These are phyloP conservation scores for Phaedon cochleariae DNA, from an alignment of 2,888 invertebrate genomes.

Conservation along the genomic window DNA sequence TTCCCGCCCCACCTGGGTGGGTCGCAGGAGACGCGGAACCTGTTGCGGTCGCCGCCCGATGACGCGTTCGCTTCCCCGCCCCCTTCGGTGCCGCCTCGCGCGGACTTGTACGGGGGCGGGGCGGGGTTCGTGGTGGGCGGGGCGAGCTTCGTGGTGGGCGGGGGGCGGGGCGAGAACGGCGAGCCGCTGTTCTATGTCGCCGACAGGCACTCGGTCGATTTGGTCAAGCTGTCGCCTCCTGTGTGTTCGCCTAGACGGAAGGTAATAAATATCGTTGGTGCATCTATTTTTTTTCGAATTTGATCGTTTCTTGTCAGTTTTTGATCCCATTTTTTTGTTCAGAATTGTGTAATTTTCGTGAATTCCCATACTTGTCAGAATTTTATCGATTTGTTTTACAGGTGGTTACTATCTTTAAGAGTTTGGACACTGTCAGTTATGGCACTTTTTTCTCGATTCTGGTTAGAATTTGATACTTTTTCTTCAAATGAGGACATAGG, in stretches of 20 bases:
- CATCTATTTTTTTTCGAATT: no score
- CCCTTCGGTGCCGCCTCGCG: conserved; percentile 58
- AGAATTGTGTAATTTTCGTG: no score
- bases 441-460: no score
- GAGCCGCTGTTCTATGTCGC: conserved; percentile 62
- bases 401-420: no score
- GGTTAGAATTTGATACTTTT: no score
- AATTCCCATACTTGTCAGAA: no score
- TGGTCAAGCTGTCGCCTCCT: conserved; percentile 63
- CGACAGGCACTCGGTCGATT: conserved; percentile 61
- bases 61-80: conserved; percentile 56
- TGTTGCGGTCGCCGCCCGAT: conserved; percentile 59
- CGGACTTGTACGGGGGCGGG: conserved; percentile 58
- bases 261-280: no score
- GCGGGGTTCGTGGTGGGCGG: conserved; percentile 55
- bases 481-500: no score
- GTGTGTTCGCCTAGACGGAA: conserved; percentile 57
- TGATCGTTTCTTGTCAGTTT: no score
- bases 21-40: conserved; percentile 56
- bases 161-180: conserved; percentile 61
- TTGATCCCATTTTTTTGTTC: no score
- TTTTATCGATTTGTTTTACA: no score
- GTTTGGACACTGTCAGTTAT: no score
- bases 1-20: conserved; percentile 40
- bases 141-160: conserved; percentile 60